Conservation (phyloP, 2,888 invertebrate genomes). For the Lepidonotus clava region DNA sequence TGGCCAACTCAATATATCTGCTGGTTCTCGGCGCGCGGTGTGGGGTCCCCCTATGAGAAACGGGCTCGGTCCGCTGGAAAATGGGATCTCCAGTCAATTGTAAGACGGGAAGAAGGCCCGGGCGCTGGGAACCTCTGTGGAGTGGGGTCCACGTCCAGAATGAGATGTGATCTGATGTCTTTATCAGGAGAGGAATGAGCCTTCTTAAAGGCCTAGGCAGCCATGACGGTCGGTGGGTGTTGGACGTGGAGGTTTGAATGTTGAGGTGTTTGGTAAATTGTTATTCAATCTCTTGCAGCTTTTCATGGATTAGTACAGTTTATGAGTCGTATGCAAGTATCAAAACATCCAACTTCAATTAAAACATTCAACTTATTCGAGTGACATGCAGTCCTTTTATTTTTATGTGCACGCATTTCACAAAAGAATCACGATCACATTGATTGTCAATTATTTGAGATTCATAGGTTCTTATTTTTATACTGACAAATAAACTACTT, state of each 20-base stretch:
- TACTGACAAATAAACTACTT: no score
- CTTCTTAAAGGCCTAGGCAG: constrained; percentile 10
- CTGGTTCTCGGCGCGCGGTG: neutral
- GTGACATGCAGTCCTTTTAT: no score
- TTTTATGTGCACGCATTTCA: no score
- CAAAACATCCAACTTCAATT: no score
- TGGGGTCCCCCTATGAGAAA: constrained; percentile 37
- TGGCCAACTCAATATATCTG: constrained; percentile 51
- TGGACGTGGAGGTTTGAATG: neutral
- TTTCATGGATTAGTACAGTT: no score
- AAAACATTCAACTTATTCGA: no score
- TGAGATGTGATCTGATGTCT: constrained; percentile 28
- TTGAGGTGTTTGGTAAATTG: no score
- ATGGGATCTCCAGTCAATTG: neutral
- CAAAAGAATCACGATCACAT: no score
- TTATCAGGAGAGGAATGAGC: neutral
- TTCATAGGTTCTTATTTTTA: no score
- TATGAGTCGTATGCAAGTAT: no score
- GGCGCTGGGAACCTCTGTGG: neutral
- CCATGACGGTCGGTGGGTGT: neutral
- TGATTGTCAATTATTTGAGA: no score
- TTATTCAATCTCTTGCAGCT: no score
- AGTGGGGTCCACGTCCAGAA: neutral
- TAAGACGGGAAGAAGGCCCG: neutral
- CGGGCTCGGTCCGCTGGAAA: neutral